Percentiles rank a stretch among this genome's conserved stretches.
Evolutionary conservation across 1,140 invertebrate species (phyloP).

Genomic region (Drosophila asahinai): DNA sequence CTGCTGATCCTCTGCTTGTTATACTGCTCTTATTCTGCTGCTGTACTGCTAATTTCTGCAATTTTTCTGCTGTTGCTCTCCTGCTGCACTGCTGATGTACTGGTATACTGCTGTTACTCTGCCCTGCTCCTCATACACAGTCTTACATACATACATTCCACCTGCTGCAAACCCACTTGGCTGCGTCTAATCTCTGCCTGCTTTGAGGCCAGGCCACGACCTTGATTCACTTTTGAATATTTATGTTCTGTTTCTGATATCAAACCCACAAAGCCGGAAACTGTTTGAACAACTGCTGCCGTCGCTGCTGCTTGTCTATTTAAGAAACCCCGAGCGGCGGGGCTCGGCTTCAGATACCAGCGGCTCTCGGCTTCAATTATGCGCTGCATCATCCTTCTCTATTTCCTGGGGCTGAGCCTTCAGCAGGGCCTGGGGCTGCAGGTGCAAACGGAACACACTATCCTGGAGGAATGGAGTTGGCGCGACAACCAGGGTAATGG

Average conservation of each 20-base stretch:
- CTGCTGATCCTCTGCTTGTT: too few species aligned
- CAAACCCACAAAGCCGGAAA: constrained; percentile 12
- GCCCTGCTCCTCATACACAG: too few species aligned
- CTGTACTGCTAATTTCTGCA: too few species aligned
- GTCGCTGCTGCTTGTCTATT: constrained; percentile 19
- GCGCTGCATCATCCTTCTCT: constrained; percentile 11
- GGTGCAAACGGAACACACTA: constrained; percentile 22
- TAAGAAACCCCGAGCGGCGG: constrained; percentile 21
- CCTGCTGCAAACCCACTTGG: background rate
- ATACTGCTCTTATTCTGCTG: too few species aligned
- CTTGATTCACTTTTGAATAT: constrained; percentile 72
- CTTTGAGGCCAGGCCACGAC: constrained; percentile 2
- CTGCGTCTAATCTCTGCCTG: background rate
- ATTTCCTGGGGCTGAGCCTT: constrained; percentile 1
- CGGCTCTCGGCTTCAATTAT: constrained; percentile 21
- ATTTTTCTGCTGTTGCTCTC: too few species aligned
- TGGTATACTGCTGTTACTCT: too few species aligned
- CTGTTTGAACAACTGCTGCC: constrained; percentile 56
- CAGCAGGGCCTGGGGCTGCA: background rate
- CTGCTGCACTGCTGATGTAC: too few species aligned
- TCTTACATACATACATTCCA: background rate
- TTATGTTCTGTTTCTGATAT: constrained; percentile 25
- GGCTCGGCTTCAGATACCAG: background rate
- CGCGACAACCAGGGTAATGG: constrained; percentile 4
- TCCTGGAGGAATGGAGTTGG: constrained; percentile 39